Evolutionary conservation across 2,797 vertebrate species (phyloP).

Genomic region (Tamandua tetradactyla): DNA sequence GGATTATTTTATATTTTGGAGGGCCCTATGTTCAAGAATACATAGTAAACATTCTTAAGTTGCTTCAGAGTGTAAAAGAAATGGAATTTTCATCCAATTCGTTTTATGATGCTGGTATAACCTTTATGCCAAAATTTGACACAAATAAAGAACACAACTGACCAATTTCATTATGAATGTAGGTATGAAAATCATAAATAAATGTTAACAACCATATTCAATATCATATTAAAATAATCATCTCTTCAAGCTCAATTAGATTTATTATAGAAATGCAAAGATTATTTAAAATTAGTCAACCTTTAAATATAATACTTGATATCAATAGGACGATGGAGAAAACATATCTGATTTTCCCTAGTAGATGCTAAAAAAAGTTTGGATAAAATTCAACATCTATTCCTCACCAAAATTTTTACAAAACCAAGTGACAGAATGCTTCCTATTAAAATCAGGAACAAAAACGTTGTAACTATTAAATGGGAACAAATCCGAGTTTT

Average conservation of each 20-base stretch:
- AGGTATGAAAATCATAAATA: constrained; percentile 10
- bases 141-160: neutral
- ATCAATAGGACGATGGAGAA: constrained; percentile 3
- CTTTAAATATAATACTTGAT: neutral
- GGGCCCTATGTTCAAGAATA: neutral
- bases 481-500: neutral
- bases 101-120: constrained; percentile 16
- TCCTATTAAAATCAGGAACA: constrained; percentile 28
- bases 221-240: constrained; percentile 4
- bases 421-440: constrained; percentile 4
- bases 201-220: neutral
- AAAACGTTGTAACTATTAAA: constrained; percentile 40
- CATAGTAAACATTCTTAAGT: neutral
- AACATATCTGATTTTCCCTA: constrained; percentile 17
- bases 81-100: neutral
- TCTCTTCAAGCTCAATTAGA: neutral
- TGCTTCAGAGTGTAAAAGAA: neutral
- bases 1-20: neutral
- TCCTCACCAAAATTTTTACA: neutral
- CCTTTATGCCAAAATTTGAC: constrained; percentile 11
- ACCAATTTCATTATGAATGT: constrained; percentile 17
- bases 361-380: neutral
- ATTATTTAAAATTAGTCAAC: constrained; percentile 27
- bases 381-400: constrained; percentile 42
- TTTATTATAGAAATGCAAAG: constrained; percentile 17